Base-by-base conservation (phyloP, 2,888 invertebrate species). In the Leptopilina syphax region DNA sequence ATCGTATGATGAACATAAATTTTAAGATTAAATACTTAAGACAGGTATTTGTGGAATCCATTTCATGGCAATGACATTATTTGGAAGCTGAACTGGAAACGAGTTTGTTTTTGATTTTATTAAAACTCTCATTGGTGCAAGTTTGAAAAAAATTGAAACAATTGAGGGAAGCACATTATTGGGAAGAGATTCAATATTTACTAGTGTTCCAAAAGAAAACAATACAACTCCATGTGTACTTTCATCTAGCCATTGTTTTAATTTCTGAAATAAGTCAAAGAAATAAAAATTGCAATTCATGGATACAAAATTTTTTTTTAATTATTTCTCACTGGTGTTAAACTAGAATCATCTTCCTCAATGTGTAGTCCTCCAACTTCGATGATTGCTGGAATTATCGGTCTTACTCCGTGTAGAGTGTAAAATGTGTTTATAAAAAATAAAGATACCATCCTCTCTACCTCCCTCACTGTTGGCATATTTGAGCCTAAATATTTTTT, bases 341-440 rank as follows among this genome's bases (percentile, higher is more conserved):
- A 65, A 60, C 85, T 83, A 0, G 85, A 24, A 9, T 80, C 86
- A 7, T 88, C 88, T 0, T 90, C 89, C 1, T 83, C 84, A 7
- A 94, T 92, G 82, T 94, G 94, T 78, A 94, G 88, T 60, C 94
- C 94, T 13, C 93, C 94, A 8, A 94, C 92, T 73, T 93, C 92
- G 13, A 94, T 88, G 82, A 93, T 87, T 3, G 91, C 92, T 0
- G 93, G 90, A 1, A 93, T 90, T 2, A 87, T 87, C 3, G 94
- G 93, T 65, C 92, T 91, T 9, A 92, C 85, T 1, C 92, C 92
- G 50, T 92, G 92, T 41, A 94, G 79, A 0, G 93, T 91, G 41
- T 91, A 90, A 87, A 94, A 92, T 79, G 93, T 92, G 87, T 94
- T 94, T 0, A 92, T 83, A 66, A 94, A 84, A 63, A 93, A 90